Evolutionary conservation across 1,140 invertebrate species (phyloP).

Genomic region (Lepidurus packardi): DNA sequence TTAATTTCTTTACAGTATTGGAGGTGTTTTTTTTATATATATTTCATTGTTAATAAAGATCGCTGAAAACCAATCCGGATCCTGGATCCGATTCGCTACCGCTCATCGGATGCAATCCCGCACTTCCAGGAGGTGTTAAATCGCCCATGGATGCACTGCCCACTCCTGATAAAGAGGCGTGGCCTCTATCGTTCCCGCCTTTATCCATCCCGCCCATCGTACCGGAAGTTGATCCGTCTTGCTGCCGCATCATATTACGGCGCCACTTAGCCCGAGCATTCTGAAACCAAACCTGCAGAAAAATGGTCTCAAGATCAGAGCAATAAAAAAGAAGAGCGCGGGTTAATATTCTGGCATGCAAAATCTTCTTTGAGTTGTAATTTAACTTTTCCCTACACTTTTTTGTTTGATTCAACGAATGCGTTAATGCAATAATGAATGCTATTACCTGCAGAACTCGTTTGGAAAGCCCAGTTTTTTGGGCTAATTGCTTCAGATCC

Average conservation of each 20-base stretch:
- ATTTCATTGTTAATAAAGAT: constrained; percentile 29
- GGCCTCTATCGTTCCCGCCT: constrained; percentile 26
- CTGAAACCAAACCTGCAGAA: constrained; percentile 90
- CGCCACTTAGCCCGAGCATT: constrained; percentile 94
- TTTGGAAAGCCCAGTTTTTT: constrained; percentile 95
- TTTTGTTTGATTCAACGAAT: neutral
- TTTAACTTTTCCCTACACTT: neutral
- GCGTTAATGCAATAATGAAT: neutral
- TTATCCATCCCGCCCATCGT: constrained; percentile 26
- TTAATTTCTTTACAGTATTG: neutral
- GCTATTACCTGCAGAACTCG: constrained; percentile 83
- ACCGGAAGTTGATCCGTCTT: constrained; percentile 32
- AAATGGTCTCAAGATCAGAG: constrained; percentile 17
- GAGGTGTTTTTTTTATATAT: neutral
- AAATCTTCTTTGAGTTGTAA: neutral
- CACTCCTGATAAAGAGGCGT: constrained; percentile 25
- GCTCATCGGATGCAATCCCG: constrained; percentile 27
- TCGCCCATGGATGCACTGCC: constrained; percentile 30
- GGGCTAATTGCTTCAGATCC: constrained; percentile 86
- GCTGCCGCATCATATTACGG: constrained; percentile 69
- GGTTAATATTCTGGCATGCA: neutral
- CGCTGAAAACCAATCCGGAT: constrained; percentile 34
- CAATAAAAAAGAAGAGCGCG: neutral
- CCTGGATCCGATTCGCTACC: constrained; percentile 24
- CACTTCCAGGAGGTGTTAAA: constrained; percentile 33